A percentile compares a stretch with the other conserved stretches of the same genome.
These are phyloP conservation scores for Eupithecia abbreviata DNA, from an alignment of 2,888 invertebrate species.

Conservation along the genomic window DNA sequence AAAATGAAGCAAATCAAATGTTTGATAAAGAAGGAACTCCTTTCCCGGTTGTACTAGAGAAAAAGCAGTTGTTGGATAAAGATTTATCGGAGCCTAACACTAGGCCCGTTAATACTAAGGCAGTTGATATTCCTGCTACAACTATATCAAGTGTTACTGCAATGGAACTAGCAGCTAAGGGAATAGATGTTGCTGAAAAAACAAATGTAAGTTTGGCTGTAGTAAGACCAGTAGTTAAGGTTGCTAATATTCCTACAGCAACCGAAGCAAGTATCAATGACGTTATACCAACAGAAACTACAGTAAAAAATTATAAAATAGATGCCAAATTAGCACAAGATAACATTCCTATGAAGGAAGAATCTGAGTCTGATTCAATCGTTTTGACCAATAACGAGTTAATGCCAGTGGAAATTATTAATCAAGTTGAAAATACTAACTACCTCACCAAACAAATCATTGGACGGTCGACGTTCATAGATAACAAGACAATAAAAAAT, in stretches of 20 bases:
- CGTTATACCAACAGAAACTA: neutral
- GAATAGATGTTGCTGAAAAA: neutral
- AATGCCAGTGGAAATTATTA: neutral
- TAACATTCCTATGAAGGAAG: neutral
- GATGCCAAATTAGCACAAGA: neutral
- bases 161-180: neutral
- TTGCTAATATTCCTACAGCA: neutral
- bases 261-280: neutral
- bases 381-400: neutral
- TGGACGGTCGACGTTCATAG: neutral
- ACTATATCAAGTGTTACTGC: neutral
- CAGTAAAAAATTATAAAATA: neutral
- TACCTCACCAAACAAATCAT: conserved; percentile 1
- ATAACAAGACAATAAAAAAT: neutral
- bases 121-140: neutral
- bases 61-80: neutral
- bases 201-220: neutral
- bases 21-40: neutral
- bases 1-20: neutral
- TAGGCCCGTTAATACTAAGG: neutral
- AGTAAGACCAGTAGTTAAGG: neutral
- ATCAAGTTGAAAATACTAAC: neutral
- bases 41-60: neutral
- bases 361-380: neutral
- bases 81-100: neutral